Percentiles rank a stretch among this genome's conserved stretches.
phyloP scores from a whole-genome alignment of 2,888 invertebrate species.

The Harpagoxenus sublaevis region DNA sequence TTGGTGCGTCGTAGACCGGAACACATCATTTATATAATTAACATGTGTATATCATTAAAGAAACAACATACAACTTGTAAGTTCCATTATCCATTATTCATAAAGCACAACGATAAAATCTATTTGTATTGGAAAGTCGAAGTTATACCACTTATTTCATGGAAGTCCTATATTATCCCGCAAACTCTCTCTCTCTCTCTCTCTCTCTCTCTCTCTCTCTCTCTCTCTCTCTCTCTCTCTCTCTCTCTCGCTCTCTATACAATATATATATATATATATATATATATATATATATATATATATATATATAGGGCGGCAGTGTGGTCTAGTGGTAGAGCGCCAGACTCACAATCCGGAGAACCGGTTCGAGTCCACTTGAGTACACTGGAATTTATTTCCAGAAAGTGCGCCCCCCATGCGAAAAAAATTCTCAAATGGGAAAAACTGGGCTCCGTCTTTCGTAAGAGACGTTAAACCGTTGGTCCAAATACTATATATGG shows the following conservation, averaged over 20 bases:
- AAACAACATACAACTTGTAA: constrained; percentile 65
- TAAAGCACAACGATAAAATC: constrained; percentile 72
- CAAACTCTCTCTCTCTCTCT: background rate
- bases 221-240: background rate
- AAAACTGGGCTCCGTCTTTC: no score
- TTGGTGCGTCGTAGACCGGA: constrained; percentile 30
- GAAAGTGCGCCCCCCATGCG: no score
- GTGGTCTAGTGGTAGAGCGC: no score
- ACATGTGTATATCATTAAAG: constrained; percentile 59
- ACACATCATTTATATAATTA: constrained; percentile 65
- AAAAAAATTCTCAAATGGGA: no score
- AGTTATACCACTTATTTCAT: constrained; percentile 69
- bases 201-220: background rate
- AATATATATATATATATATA: no score
- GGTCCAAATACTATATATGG: no score
- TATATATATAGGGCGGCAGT: no score
- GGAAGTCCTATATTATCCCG: constrained; percentile 31
- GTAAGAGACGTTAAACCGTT: no score
- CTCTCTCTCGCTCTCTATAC: background rate
- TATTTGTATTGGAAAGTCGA: constrained; percentile 73
- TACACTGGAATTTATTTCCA: no score
- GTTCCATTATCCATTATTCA: constrained; percentile 68
- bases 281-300: no score
- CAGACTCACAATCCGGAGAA: no score
- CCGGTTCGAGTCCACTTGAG: no score